Evolutionary conservation across 2,888 invertebrate genomes (phyloP), one percentile per base, ranked within the genome.

Genomic region (Thymelicus acteon): DNA sequence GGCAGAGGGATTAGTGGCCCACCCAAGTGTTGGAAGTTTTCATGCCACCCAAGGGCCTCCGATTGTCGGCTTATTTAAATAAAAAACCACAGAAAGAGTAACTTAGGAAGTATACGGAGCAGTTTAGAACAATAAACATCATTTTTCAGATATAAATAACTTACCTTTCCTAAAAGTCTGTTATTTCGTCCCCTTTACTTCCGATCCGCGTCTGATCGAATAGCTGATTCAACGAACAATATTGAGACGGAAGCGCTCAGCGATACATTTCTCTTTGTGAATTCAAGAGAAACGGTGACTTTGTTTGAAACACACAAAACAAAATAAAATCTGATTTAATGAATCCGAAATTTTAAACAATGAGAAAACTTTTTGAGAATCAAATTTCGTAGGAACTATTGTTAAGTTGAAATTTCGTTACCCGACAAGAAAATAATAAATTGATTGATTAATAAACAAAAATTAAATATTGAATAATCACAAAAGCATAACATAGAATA

Each of bases 211-310:
- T 70, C 64, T 64, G 64, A 70, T 60, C 64, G 70, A 70, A 60
- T 70, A 70, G 64, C 70, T 70, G 70, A 70, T 60, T 64, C 70
- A 31, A 40, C 70, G 70, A 70, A 64, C 64, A 70, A 70, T 70
- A 65, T 70, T 70, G 70, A 65, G 63, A 64, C 48, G 63, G 64
- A 70, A 70, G 64, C 60, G 63, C 39, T 58, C 48, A 40, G n/a
- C 63, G 64, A 24, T 24, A 48, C 62, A 54, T 65, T 65, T 64
- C 62, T 57, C 63, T 69, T 69, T 69, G 69, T 39, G 69, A 62
- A 68, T 68, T 68, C 54, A 62, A 62, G 62, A 47, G 62, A 63
- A 69, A 49, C 63, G 63, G 63, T 47, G 39, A 54, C 54, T 54
- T 60, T 60, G 61, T 61, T 57, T 54, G 64, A 63, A 52, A 65